Evolutionary conservation across 1,140 invertebrate species (phyloP), one percentile per base, ranked within the genome.

Genomic region (Ridgeia piscesae): DNA sequence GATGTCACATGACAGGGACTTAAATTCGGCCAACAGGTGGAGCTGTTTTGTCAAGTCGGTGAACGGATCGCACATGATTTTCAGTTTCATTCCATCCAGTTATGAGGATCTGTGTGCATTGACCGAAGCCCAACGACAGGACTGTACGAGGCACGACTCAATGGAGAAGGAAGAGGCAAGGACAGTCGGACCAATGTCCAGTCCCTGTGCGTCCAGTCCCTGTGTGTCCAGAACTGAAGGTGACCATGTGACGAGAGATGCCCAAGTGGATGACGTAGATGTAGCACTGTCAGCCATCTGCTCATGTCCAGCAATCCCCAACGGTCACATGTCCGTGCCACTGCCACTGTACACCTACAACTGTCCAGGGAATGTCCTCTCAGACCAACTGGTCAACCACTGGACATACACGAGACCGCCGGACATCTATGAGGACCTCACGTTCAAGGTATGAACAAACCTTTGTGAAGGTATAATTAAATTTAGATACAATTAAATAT

Each of bases 281-380:
- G 27, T 77, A 21, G 58, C 58, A 21, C 11, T 21, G 58, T 77
- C 48, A 27, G 91, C 89, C 14, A 89, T 35, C 88, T 89, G 88
- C 17, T 48, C 77, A 34, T 33, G 33, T 91, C 31, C 33, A 1
- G 4, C 77, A 33, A 48, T 58, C 91, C n/a, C 93, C 48, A 34
- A 50, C n/a, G 77, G 88, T 21, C 88, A 33, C 9, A 34, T 34
- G 6, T 48, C 91, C 14, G 48, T 91, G 21, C 95, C 94, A 9
- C 95, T 98, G 92, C 97, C 97, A 0, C 95, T 98, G 91, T 98
- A 97, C 94, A 96, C 97, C 1, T 98, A 97, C 94, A 97, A 97
- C 94, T 97, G 97, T 95, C 97, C 97, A 1, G 94, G 97, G 9
- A 96, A 96, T 31, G 95, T 96, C 89, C 94, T 97, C 35, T 97